phyloP scores from a whole-genome alignment of 1,140 invertebrate species.

The Nilaparvata lugens region DNA sequence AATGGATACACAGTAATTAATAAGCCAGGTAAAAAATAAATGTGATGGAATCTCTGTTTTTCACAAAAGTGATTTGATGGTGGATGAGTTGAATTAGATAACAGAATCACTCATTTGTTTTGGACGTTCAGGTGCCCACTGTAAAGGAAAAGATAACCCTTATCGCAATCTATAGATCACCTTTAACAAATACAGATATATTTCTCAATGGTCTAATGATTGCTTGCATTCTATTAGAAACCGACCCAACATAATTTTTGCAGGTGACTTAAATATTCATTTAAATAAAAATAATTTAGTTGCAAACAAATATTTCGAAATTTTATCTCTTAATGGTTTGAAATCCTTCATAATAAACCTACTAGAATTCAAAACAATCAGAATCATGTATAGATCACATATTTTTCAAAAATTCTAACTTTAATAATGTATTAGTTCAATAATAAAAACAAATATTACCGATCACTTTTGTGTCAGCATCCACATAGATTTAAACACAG shows the following conservation, averaged over 20 bases:
- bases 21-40: no score
- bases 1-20: no score
- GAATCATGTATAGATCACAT: not conserved
- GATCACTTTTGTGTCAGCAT: not conserved
- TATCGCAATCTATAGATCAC: no score
- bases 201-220: not conserved
- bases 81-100: no score
- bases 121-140: no score
- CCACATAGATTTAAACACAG: not conserved
- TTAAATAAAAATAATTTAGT: not conserved
- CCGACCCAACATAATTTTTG: not conserved
- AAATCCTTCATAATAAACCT: not conserved
- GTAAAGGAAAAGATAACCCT: no score
- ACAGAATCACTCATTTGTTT: no score
- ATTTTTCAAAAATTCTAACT: not conserved
- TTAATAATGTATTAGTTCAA: not conserved
- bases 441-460: not conserved
- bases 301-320: not conserved
- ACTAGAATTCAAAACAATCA: not conserved
- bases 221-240: not conserved
- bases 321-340: not conserved
- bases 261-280: not conserved
- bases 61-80: no score
- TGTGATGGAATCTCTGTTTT: no score
- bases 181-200: not conserved